Percentiles rank a stretch among this genome's conserved stretches.
Conservation (phyloP, 2,888 invertebrate species). For the Mimas tiliae region DNA sequence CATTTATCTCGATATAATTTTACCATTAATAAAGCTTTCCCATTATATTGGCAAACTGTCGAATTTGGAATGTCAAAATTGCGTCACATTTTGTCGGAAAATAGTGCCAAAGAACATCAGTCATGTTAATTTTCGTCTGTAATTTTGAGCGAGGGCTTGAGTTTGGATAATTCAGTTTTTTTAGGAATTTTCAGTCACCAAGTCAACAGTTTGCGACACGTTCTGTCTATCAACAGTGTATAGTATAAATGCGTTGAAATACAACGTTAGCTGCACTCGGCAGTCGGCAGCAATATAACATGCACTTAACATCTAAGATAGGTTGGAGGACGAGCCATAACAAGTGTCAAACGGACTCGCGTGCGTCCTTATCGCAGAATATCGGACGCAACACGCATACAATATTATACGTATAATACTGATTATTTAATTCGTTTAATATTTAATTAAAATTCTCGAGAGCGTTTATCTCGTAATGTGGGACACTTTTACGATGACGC, state of each 20-base stretch:
- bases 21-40: conserved; percentile 67
- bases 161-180: conserved; percentile 5
- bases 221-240: conserved; percentile 43
- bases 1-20: conserved; percentile 74
- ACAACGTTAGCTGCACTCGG: conserved; percentile 40
- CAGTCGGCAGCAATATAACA: conserved; percentile 46
- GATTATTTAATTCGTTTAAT: conserved; percentile 84
- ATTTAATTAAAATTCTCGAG: conserved; percentile 84
- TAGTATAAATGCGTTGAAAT: conserved; percentile 31
- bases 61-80: conserved; percentile 59
- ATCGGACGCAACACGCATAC: conserved; percentile 76
- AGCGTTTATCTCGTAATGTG: conserved; percentile 83
- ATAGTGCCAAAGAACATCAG: conserved; percentile 7
- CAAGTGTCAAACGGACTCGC: conserved; percentile 61
- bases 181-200: conserved; percentile 38
- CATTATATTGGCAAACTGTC: conserved; percentile 62
- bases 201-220: conserved; percentile 60
- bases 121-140: conserved; percentile 11
- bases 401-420: conserved; percentile 83
- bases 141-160: conserved; percentile 23
- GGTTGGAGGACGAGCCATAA: conserved; percentile 52
- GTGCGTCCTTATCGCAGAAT: conserved; percentile 68
- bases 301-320: conserved; percentile 58
- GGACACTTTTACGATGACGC: conserved; percentile 84
- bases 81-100: conserved; percentile 31